A percentile compares a stretch with the other conserved stretches of the same genome.
These are phyloP conservation scores for Amphimedon queenslandica DNA, from an alignment of 37 sponge, comb jelly and placozoan species.

Conservation along the genomic window DNA sequence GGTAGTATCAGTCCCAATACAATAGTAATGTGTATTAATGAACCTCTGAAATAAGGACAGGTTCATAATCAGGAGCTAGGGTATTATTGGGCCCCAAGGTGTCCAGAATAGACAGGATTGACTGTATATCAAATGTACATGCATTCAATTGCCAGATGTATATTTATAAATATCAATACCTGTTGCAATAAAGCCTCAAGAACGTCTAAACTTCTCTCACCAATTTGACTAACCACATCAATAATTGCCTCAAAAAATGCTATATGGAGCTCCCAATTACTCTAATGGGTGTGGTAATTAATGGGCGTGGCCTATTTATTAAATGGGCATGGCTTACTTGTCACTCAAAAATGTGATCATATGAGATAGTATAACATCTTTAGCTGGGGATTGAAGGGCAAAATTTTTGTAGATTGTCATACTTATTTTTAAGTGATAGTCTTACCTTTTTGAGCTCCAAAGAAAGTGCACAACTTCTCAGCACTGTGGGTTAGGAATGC, in stretches of 20 bases:
- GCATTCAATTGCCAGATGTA: no score
- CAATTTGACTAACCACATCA: slow-evolving; percentile 76
- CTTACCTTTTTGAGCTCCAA: slow-evolving; percentile 87
- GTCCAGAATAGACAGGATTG: no score
- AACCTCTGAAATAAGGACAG: no score
- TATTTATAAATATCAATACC: no score
- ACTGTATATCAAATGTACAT: no score
- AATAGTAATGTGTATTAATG: no score
- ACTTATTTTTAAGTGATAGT: neutral
- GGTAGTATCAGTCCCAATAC: no score
- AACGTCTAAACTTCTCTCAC: slow-evolving; percentile 80
- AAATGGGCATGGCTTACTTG: slow-evolving; percentile 45
- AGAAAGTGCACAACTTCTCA: slow-evolving; percentile 84
- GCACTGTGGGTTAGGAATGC: slow-evolving; percentile 71
- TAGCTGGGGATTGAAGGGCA: slow-evolving; percentile 47
- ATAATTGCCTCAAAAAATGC: slow-evolving; percentile 94
- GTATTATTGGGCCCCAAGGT: no score
- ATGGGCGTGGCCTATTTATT: neutral
- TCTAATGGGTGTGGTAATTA: slow-evolving; percentile 18
- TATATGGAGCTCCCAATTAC: slow-evolving; percentile 87
- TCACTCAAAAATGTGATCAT: slow-evolving; percentile 97
- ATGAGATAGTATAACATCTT: slow-evolving; percentile 94
- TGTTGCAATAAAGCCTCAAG: no score
- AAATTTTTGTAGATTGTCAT: neutral
- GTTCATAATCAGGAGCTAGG: no score